Conservation (phyloP, 2,113 vertebrate species). For the Phylloscopus whistleri region DNA sequence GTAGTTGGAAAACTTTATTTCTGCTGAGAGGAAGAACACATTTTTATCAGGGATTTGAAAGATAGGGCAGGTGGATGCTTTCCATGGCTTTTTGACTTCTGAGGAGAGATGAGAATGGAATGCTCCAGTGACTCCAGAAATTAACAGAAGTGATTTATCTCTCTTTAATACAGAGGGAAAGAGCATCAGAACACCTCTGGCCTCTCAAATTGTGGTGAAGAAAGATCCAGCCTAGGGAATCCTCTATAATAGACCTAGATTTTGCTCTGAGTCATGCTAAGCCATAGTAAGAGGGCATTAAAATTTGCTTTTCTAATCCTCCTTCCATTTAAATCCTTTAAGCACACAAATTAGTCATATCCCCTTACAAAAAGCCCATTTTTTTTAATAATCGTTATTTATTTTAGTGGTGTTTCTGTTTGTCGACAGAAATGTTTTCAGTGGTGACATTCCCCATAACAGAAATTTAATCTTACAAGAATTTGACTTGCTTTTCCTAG, state of each 20-base stretch:
- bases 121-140: background rate
- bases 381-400: background rate
- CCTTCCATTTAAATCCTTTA: background rate
- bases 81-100: background rate
- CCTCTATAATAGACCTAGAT: background rate
- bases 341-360: background rate
- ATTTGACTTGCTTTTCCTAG: background rate
- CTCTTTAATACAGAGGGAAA: background rate
- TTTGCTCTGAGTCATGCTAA: background rate
- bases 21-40: background rate
- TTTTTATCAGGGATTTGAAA: background rate
- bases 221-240: background rate
- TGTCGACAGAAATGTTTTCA: background rate
- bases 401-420: background rate
- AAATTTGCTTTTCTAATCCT: background rate
- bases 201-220: background rate
- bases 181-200: background rate
- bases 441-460: background rate
- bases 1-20: background rate
- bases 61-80: background rate
- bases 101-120: background rate
- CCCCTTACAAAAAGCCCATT: background rate
- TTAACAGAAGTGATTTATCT: background rate
- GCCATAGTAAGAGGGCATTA: background rate
- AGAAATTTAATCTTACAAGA: background rate